Base-by-base conservation (phyloP, 2,888 invertebrate genomes). In the Lithophane socia region DNA sequence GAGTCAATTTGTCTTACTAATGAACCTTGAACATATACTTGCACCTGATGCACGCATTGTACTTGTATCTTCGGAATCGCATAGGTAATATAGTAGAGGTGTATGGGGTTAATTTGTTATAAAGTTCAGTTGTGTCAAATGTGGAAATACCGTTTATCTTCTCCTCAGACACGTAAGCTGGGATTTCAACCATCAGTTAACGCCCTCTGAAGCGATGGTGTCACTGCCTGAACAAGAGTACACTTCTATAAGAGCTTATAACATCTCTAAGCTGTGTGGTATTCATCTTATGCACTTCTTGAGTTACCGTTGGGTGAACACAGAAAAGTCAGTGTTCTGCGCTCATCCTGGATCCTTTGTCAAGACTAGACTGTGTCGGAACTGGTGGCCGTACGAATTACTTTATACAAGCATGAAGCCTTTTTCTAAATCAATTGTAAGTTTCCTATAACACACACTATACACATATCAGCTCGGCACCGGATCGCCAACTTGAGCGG, bases 341-440 rank as follows among this genome's bases (percentile, higher is more conserved):
- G 96, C 99, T 10, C 99, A 99, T 94, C 99, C 99, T 1, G 99
- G 99, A 18, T 99, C 99, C 90, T 97, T 99, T 97, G 98, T 99
- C 13, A 98, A 97, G 79, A 98, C 99, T 0, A 96, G 97, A 72
- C 79, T 99, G 58, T 96, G 98, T 44, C 97, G 98, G 44, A 97
- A 99, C 93, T 99, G 99, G 98, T 99, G 99, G 98, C 91, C 98
- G 7, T 98, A 98, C 90, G 97, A 98, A 85, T 87, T 98, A 1
- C 92, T 99, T 0, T 99, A 98, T 92, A 97, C 97, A 9, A 64
- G 98, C 0, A 98, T 98, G 86, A 96, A 98, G 82, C 99, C 99
- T 5, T 99, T 99, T 93, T 98, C 99, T 9, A 99, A 99, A 94
- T 98, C 98, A 42, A 93, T 99, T 97, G 99, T 99, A 94, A 97